phyloP scores from a whole-genome alignment of 2,113 vertebrate genomes.

The Caretta caretta region DNA sequence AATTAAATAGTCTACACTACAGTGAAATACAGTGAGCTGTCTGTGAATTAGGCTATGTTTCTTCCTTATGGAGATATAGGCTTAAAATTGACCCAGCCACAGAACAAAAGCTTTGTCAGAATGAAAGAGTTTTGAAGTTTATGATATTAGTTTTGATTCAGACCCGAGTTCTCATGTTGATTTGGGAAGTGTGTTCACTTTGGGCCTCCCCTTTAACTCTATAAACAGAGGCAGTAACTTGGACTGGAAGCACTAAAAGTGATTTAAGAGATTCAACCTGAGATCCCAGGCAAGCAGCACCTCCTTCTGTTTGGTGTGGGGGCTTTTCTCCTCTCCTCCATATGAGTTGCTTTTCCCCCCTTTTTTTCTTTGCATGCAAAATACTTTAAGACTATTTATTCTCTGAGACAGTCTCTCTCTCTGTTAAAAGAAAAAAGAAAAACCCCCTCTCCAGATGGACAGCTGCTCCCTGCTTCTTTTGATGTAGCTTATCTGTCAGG shows the following conservation, averaged over 20 bases:
- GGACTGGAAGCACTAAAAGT: slow-evolving; percentile 76
- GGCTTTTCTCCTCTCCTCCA: slow-evolving; percentile 48
- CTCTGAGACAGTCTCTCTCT: slow-evolving; percentile 57
- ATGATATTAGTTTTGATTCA: slow-evolving; percentile 67
- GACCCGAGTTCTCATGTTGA: slow-evolving; percentile 64
- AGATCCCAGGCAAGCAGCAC: slow-evolving; percentile 74
- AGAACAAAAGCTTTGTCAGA: slow-evolving; percentile 63
- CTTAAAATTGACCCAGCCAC: slow-evolving; percentile 12
- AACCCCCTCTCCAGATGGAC: slow-evolving; percentile 69
- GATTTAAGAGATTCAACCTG: slow-evolving; percentile 76
- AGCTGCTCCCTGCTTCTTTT: slow-evolving; percentile 73
- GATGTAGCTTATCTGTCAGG: slow-evolving; percentile 73
- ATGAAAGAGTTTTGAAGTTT: slow-evolving; percentile 22
- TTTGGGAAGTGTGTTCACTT: slow-evolving; percentile 74
- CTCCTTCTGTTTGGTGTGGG: slow-evolving; percentile 74
- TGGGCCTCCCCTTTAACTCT: slow-evolving; percentile 67
- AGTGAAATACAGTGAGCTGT: neutral
- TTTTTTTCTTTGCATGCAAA: slow-evolving; percentile 33
- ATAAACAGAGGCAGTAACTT: slow-evolving; percentile 72
- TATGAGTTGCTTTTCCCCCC: neutral
- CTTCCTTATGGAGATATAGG: neutral
- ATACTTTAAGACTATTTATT: slow-evolving; percentile 51
- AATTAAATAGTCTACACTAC: neutral
- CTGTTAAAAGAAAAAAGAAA: slow-evolving; percentile 32
- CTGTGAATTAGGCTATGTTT: neutral